Percentiles rank a stretch among this genome's conserved stretches.
These are phyloP conservation scores for Capitulum mitella DNA, from an alignment of 2,888 invertebrate genomes.

Conservation along the genomic window DNA sequence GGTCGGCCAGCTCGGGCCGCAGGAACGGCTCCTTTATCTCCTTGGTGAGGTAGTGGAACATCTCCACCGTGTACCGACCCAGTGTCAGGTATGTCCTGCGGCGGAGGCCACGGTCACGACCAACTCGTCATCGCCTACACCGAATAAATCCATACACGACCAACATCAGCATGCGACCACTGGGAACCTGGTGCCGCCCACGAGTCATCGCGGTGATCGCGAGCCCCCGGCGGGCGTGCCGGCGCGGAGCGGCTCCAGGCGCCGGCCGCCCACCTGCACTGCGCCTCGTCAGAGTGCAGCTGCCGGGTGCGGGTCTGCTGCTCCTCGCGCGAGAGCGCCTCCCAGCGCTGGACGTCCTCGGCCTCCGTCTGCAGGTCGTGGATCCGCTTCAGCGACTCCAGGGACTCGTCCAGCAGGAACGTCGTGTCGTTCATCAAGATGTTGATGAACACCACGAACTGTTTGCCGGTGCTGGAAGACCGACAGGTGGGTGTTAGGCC, in stretches of 20 bases:
- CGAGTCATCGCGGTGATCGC: too few relatives aligned
- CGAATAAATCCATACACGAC: too few relatives aligned
- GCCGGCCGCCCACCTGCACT: conserved; percentile 62
- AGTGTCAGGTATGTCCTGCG: conserved; percentile 63
- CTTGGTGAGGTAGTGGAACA: conserved; percentile 93
- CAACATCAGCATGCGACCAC: too few relatives aligned
- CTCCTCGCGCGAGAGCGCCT: conserved; percentile 56
- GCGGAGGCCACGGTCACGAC: too few relatives aligned
- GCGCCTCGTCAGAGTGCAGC: conserved; percentile 72
- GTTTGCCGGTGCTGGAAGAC: conserved; percentile 62
- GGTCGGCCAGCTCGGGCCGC: conserved; percentile 82
- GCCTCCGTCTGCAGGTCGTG: conserved; percentile 74
- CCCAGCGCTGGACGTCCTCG: conserved; percentile 62
- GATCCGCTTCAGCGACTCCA: conserved; percentile 68
- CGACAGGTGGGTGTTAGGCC: too few relatives aligned
- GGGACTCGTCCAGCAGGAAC: conserved; percentile 89
- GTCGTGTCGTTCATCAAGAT: conserved; percentile 99
- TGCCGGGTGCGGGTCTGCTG: conserved; percentile 70
- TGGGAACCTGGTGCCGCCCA: too few relatives aligned
- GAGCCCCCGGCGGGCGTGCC: too few relatives aligned
- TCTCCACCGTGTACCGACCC: conserved; percentile 92
- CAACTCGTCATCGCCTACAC: too few relatives aligned
- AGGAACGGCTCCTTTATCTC: conserved; percentile 93
- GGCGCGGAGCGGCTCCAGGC: too few relatives aligned
- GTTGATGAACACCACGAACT: conserved; percentile 93